These are phyloP conservation scores for Pomatostomus ruficeps DNA, from an alignment of 2,113 vertebrate species.

Conservation along the genomic window DNA sequence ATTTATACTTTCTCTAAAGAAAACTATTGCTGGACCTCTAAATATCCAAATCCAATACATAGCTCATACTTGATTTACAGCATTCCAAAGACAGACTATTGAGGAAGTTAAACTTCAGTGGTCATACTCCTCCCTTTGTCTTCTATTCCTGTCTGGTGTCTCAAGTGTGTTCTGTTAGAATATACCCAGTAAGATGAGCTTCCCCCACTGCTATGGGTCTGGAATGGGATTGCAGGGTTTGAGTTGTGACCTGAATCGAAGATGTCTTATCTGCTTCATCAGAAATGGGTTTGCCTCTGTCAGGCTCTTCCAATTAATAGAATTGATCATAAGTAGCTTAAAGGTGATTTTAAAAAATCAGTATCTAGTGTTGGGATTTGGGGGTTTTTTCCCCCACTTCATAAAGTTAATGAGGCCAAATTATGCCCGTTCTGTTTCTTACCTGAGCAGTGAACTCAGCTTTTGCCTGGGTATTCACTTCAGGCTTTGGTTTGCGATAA, in stretches of 20 bases:
- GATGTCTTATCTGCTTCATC: background rate
- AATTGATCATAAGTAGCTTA: background rate
- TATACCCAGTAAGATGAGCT: background rate
- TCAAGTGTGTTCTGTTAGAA: slow-evolving; percentile 39
- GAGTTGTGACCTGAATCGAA: background rate
- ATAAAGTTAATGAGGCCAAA: background rate
- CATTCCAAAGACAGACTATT: slow-evolving; percentile 50
- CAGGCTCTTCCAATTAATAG: background rate
- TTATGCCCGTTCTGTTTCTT: background rate
- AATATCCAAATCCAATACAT: slow-evolving; percentile 29
- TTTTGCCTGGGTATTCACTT: background rate
- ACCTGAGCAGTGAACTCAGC: background rate
- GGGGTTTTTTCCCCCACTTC: background rate
- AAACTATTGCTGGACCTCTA: slow-evolving; percentile 38
- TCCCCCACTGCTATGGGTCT: background rate
- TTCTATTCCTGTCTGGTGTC: slow-evolving; percentile 71
- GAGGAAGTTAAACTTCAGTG: slow-evolving; percentile 62
- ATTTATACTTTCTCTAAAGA: slow-evolving; percentile 56
- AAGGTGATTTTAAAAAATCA: background rate
- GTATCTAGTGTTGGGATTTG: background rate
- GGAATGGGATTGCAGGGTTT: slow-evolving; percentile 21
- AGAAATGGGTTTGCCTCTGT: background rate
- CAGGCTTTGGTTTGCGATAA: background rate
- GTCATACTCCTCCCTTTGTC: slow-evolving; percentile 63
- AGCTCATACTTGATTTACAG: slow-evolving; percentile 39